Percentiles rank a stretch among this genome's conserved stretches.
phyloP scores from a whole-genome alignment of 2,888 invertebrate species.

The Sinopyrophorus schimmeli region DNA sequence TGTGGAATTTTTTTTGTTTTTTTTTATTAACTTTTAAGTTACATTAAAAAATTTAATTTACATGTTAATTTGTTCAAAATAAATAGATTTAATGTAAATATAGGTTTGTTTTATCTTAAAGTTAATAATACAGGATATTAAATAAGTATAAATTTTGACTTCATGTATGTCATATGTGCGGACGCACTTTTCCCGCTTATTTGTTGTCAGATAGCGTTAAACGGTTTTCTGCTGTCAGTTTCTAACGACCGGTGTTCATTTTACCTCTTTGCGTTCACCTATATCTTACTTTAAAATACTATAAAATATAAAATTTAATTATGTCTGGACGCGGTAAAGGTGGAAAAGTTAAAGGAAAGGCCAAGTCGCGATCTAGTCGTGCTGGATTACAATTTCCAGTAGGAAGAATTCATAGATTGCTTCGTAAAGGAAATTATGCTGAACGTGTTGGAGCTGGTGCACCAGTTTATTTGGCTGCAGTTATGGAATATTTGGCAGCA shows the following conservation, averaged over 20 bases:
- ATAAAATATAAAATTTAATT: too few species aligned
- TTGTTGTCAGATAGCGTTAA: neutral
- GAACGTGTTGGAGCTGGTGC: conserved; percentile 62
- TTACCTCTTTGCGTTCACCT: too few species aligned
- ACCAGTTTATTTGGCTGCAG: conserved; percentile 62
- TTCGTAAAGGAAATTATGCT: conserved; percentile 66
- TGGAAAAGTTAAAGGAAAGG: conserved; percentile 54
- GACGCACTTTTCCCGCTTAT: conserved; percentile 1
- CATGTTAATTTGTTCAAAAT: too few species aligned
- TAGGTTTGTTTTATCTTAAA: too few species aligned
- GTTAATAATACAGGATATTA: too few species aligned
- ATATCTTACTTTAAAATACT: too few species aligned
- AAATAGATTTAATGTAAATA: too few species aligned
- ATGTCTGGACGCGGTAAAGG: conserved; percentile 56
- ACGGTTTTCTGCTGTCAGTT: neutral
- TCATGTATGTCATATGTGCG: neutral
- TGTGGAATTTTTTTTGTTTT: too few species aligned
- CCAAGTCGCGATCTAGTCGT: conserved; percentile 59
- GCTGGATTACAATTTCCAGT: conserved; percentile 66
- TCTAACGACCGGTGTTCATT: neutral
- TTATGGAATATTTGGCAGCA: conserved; percentile 69
- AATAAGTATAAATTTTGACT: too few species aligned
- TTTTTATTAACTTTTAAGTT: too few species aligned
- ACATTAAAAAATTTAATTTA: too few species aligned
- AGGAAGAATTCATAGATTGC: conserved; percentile 62